Percentiles rank a stretch among this genome's conserved stretches.
Evolutionary conservation across 1,140 invertebrate species (phyloP).

Genomic region (Panagrolaimus sp.): DNA sequence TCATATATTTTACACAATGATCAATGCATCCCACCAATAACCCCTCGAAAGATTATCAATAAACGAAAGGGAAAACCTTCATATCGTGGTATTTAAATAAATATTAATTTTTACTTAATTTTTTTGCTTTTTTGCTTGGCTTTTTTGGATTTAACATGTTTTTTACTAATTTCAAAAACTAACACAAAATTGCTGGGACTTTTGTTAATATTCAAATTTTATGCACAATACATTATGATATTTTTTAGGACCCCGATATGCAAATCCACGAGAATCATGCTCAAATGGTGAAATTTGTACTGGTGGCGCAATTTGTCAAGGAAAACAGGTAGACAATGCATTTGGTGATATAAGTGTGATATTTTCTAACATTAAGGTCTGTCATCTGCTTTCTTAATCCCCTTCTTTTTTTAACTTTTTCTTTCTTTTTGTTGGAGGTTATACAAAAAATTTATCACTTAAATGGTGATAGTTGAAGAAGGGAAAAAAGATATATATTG

Average conservation of each 20-base stretch:
- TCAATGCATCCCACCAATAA: constrained; percentile 40
- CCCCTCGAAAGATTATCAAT: constrained; percentile 19
- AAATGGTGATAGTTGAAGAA: too few relatives aligned
- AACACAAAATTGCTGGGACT: not conserved
- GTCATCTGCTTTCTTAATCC: too few relatives aligned
- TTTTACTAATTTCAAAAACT: constrained; percentile 10
- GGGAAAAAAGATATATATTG: too few relatives aligned
- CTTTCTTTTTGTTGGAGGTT: too few relatives aligned
- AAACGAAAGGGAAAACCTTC: constrained; percentile 26
- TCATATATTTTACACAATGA: constrained; percentile 41
- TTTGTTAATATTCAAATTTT: too few relatives aligned
- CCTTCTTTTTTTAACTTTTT: too few relatives aligned
- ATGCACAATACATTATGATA: not conserved
- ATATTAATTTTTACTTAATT: not conserved
- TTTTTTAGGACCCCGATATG: constrained; percentile 37
- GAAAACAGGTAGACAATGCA: constrained; percentile 24
- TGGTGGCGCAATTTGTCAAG: constrained; percentile 46
- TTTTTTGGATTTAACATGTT: not conserved
- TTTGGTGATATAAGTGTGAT: constrained; percentile 16
- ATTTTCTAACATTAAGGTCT: constrained; percentile 14
- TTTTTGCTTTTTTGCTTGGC: too few relatives aligned
- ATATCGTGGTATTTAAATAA: constrained; percentile 19
- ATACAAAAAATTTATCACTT: too few relatives aligned
- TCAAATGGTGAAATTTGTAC: constrained; percentile 46
- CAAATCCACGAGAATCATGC: constrained; percentile 48